Evolutionary conservation across 23 tunicate species (phyloP), one percentile per base, ranked within the genome.

Genomic region (Ciona savignyi): DNA sequence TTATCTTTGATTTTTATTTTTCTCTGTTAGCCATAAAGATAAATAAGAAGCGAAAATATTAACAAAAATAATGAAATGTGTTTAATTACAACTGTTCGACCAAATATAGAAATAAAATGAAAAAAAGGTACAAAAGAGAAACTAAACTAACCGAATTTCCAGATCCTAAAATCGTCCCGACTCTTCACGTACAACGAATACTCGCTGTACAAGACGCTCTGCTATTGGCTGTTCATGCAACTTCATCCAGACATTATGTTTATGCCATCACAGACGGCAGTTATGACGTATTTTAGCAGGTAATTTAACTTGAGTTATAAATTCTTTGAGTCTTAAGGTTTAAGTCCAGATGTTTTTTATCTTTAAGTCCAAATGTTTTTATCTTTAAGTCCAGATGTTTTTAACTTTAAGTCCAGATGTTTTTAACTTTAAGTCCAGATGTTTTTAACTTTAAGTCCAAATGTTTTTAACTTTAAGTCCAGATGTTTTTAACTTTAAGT

Each of bases 231-330:
- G 61, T 79, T 70, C 63, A 79, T 79, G 84, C 70, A 79, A 62
- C 70, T 79, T 24, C 84, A 79, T 34, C 76, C 76, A 61, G 70
- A 71, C 70, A 51, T 79, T 30, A 71, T 65, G 63, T 79, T 79
- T 33, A 79, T 79, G 84, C 84, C 84, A 6, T 62, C 84, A 1
- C 77, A 70, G 25, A 71, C 84, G 4, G 62, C 84, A 15, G 77
- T 79, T 23, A 79, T 79, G 84, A 79, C 84, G 4, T 79, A 70
- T 33, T 79, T 79, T 26, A 79, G 84, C 84, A 79, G 84, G 84
- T 63, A 35, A 34, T 63, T 66, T 27, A 51, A 15, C 35, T 42
- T 42, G 15, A 42, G 15, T 15, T 42, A 42, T n/a, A 6, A 15
- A 42, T 42, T 42, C 56, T 42, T 6, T 2, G 21, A n/a, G 22